phyloP scores from a whole-genome alignment of 2,797 vertebrate genomes.

The Hippoglossus hippoglossus region DNA sequence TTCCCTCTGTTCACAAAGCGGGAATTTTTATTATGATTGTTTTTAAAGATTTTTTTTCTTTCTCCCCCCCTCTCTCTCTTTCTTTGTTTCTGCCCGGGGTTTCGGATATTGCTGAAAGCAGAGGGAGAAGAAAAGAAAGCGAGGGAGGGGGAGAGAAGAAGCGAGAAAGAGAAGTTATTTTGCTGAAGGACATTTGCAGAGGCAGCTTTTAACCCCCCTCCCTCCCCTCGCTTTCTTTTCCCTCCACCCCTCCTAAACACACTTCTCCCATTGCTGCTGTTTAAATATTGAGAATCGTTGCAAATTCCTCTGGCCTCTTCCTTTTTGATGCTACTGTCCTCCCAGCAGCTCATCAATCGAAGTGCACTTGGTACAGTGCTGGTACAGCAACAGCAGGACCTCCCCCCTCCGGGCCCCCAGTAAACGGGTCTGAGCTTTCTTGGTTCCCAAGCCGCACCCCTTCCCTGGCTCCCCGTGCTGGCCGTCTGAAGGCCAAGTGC shows the following conservation, averaged over 20 bases:
- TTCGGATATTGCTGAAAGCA: constrained; percentile 61
- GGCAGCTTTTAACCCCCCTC: constrained; percentile 71
- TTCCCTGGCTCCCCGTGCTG: constrained; percentile 38
- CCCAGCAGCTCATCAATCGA: constrained; percentile 39
- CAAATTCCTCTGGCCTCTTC: constrained; percentile 57
- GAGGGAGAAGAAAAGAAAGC: neutral
- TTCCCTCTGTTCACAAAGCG: constrained; percentile 52
- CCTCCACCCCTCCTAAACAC: constrained; percentile 57
- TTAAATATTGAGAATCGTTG: constrained; percentile 78
- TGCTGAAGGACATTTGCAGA: constrained; percentile 77
- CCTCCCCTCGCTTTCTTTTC: neutral
- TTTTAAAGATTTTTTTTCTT: constrained; percentile 68
- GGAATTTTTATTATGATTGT: constrained; percentile 68
- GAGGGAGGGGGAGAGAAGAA: constrained; percentile 7
- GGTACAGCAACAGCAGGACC: constrained; percentile 48
- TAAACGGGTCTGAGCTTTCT: constrained; percentile 52
- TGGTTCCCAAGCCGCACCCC: constrained; percentile 58
- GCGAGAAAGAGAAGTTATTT: constrained; percentile 59
- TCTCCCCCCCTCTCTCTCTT: neutral
- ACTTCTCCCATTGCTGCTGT: constrained; percentile 65
- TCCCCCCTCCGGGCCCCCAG: constrained; percentile 40
- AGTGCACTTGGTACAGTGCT: constrained; percentile 34
- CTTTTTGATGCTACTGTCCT: constrained; percentile 66
- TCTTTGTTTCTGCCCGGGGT: constrained; percentile 28
- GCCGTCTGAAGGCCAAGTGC: constrained; percentile 62